Base-by-base conservation (phyloP, 2,888 invertebrate species). In the Heterodera filipjevi region DNA sequence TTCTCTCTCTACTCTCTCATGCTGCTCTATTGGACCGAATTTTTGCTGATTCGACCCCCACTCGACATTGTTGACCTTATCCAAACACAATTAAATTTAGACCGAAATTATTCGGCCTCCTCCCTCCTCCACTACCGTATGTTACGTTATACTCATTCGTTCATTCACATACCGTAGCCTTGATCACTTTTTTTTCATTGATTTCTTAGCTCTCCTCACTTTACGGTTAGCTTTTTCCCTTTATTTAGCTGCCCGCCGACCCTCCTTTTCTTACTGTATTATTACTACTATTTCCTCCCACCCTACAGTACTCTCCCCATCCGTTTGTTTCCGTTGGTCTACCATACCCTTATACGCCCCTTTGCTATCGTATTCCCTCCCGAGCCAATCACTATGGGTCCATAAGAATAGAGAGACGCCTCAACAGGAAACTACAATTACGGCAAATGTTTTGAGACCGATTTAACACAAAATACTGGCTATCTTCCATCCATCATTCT, bases 381-480 rank as follows among this genome's bases (percentile, higher is more conserved):
- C 59, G n/a, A 59, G 27, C 59, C 59, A 27, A 59, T 59, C 59
- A 59, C 27, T 59, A 59, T 59, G 59, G 59, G 59, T 59, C 27
- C 10, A 59, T 27, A n/a, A n/a, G 59, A n/a, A 59, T 59, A 59
- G 59, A 59, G 27, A 59, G 59, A 59, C 59, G 59, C 59, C 59
- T 59, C 59, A 59, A 59, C 59, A 59, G 59, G 59, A 59, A 59
- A 59, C 59, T 27, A 59, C 12, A 1, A 59, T 27, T 59, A 59
- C 59, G 59, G 59, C 59, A 59, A 59, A 59, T 59, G 59, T 59
- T 59, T 59, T 59, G 59, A 59, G 59, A 59, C 59, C 59, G 59
- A 59, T 59, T 27, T 10, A 59, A 53, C 53, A 19, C 3, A 59
- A 59, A 27, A 59, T 27, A 59, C 27, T 59, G 59, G n/a, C 59